Conservation (phyloP, 2,888 invertebrate genomes). For the Caprella mutica region DNA sequence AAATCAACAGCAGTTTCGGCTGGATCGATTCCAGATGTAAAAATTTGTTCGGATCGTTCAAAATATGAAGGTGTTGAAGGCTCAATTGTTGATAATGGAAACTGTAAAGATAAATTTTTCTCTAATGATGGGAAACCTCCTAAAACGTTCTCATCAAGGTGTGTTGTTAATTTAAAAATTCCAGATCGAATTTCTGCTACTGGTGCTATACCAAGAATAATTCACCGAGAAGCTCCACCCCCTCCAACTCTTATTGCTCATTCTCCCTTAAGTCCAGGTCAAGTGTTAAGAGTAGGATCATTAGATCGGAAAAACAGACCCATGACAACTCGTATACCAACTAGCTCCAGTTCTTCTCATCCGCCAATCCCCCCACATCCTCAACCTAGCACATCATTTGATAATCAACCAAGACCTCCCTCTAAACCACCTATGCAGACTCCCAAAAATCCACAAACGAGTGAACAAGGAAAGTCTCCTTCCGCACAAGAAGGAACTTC, state of each 20-base stretch:
- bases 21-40: not conserved
- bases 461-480: conserved; percentile 7
- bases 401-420: too few species aligned
- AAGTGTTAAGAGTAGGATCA: conserved; percentile 26
- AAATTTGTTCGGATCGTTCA: conserved; percentile 3
- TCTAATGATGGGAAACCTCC: conserved; percentile 1
- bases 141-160: conserved; percentile 28
- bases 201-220: conserved; percentile 16
- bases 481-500: too few species aligned
- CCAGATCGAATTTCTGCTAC: conserved; percentile 20
- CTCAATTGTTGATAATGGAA: not conserved
- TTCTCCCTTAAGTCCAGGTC: conserved; percentile 17
- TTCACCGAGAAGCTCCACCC: conserved; percentile 13
- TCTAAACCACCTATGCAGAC: too few species aligned
- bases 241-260: conserved; percentile 12
- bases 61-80: not conserved
- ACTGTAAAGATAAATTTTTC: conserved; percentile 1
- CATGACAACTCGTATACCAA: conserved; percentile 4
- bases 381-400: conserved; percentile 4
- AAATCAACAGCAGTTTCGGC: not conserved
- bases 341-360: conserved; percentile 1
- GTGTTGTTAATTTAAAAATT: conserved; percentile 29
- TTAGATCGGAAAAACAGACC: conserved; percentile 20
- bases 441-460: too few species aligned
- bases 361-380: conserved; percentile 10